These are phyloP conservation scores for Morone saxatilis DNA, from an alignment of 2,113 vertebrate genomes.

Conservation along the genomic window DNA sequence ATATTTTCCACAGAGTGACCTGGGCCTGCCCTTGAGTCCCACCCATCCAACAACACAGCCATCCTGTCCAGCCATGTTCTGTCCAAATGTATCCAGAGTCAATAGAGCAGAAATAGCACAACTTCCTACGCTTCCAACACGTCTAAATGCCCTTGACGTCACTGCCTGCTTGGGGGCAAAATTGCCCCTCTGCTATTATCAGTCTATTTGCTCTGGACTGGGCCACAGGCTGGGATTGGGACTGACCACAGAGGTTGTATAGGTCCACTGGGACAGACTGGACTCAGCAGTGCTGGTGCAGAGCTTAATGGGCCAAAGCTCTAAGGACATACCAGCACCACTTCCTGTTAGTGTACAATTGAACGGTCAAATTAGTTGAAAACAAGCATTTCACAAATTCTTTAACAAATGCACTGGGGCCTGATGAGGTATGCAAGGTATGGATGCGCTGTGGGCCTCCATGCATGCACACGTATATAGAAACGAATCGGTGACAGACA, in stretches of 20 bases:
- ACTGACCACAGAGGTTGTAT: slow-evolving; percentile 15
- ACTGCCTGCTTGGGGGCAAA: slow-evolving; percentile 32
- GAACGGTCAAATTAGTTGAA: background rate
- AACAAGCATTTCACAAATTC: background rate
- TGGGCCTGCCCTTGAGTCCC: slow-evolving; percentile 17
- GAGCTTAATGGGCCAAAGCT: slow-evolving; percentile 13
- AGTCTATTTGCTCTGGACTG: slow-evolving; percentile 49
- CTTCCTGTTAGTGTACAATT: background rate
- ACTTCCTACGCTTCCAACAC: slow-evolving; percentile 55
- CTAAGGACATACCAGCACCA: background rate
- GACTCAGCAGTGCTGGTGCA: slow-evolving; percentile 20
- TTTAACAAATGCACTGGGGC: background rate
- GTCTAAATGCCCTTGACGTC: slow-evolving; percentile 53
- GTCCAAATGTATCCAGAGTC: slow-evolving; percentile 48
- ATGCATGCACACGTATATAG: background rate
- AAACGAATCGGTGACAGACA: background rate
- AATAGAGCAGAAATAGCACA: slow-evolving; percentile 70
- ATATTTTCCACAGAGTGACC: slow-evolving; percentile 57
- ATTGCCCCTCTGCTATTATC: slow-evolving; percentile 17
- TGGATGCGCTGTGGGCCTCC: no score
- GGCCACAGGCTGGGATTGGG: background rate
- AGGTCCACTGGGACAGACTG: slow-evolving; percentile 40
- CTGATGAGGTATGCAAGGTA: background rate
- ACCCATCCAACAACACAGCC: slow-evolving; percentile 28
- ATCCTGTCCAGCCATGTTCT: slow-evolving; percentile 54